Base-by-base conservation (phyloP, 2,888 invertebrate species). In the Andrena trimmerana region DNA sequence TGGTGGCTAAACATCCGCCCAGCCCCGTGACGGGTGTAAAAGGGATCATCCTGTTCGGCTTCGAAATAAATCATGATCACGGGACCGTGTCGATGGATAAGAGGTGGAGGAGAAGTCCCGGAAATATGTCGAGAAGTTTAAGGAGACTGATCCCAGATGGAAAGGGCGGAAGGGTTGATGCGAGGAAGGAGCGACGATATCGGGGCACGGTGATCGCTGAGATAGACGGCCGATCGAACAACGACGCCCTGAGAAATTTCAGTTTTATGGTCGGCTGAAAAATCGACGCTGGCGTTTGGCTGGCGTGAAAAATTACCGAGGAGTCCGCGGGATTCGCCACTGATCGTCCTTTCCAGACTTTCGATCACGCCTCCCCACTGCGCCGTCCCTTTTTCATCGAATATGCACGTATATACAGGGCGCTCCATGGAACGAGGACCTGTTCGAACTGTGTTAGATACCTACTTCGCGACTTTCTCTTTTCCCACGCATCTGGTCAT, bases 211-310 rank as follows among this genome's bases (percentile, higher is more conserved):
- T 16, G 70, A 78, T 59, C 59, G 57, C 10, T 62, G 67, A 63
- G 70, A 72, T 68, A 70, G 31, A 59, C 66, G 81, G 36, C 36
- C 67, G 76, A 59, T 75, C 60, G 86, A 79, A 70, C 83, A 78
- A 86, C 66, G 89, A 87, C 89, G 86, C 86, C 59, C 67, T 88
- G 90, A 90, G 89, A 92, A 92, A 92, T 91, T 91, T 88, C 85
- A 91, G 91, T 90, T 91, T 91, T 88, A 91, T 90, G 89, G 88
- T 86, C 81, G 88, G 76, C 86, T 89, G 90, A 91, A 90, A 92
- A 91, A 92, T 91, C 88, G 89, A 83, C 84, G 86, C 81, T 76
- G 86, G 82, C 83, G 87, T 90, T 87, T 77, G 81, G 72, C 79
- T 82, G 83, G 78, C 86, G 87, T 90, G 91, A 91, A 90, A 92